Percentiles rank a stretch among this genome's conserved stretches.
These are phyloP conservation scores for Zaprionus obscuricornis DNA, from an alignment of 2,888 invertebrate genomes.

Conservation along the genomic window DNA sequence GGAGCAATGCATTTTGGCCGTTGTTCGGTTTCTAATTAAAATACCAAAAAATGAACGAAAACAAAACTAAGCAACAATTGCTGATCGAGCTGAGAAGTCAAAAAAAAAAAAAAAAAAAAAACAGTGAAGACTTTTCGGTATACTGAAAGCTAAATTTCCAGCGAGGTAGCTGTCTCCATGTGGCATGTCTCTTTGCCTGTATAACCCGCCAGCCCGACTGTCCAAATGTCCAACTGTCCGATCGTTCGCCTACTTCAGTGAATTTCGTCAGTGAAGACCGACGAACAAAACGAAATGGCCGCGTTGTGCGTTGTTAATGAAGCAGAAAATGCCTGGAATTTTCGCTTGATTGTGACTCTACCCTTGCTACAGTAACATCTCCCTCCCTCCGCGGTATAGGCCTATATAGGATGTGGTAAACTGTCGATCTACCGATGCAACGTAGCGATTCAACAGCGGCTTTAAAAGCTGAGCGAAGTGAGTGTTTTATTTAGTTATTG, in stretches of 20 bases:
- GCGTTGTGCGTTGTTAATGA: conserved; percentile 74
- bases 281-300: conserved; percentile 67
- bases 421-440: too few relatives aligned
- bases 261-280: conserved; percentile 50
- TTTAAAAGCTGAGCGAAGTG: conserved; percentile 24
- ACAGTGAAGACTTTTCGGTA: too few relatives aligned
- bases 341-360: conserved; percentile 68
- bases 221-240: too few relatives aligned
- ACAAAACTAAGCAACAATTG: conserved; percentile 65
- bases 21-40: conserved; percentile 77
- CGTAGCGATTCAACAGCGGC: conserved; percentile 23
- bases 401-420: too few relatives aligned
- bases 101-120: too few relatives aligned
- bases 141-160: too few relatives aligned
- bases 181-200: too few relatives aligned
- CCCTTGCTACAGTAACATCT: conserved; percentile 3
- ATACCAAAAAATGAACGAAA: conserved; percentile 57
- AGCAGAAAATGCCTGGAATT: conserved; percentile 75
- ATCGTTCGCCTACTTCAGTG: conserved; percentile 33
- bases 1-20: conserved; percentile 71
- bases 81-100: conserved; percentile 45
- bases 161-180: too few relatives aligned
- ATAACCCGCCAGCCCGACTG: too few relatives aligned
- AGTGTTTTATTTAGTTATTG: conserved; percentile 78
- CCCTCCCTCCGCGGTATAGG: conserved; percentile 2